Conservation (phyloP, 2,113 vertebrate genomes). For the Mandrillus leucophaeus region DNA sequence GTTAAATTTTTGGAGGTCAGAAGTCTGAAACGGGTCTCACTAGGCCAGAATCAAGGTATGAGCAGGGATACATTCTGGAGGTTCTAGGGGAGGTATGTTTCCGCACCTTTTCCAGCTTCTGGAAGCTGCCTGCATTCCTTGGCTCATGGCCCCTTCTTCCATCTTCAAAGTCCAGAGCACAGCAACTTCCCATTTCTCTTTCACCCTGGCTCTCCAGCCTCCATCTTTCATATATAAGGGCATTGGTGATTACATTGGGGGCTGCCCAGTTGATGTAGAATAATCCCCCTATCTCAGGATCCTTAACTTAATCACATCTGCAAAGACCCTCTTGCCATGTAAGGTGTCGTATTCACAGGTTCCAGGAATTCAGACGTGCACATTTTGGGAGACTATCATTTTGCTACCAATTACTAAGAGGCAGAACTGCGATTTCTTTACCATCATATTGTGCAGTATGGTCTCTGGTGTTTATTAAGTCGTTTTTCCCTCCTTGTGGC, state of each 20-base stretch:
- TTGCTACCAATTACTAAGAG: neutral
- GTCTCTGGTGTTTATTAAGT: neutral
- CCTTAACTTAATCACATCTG: neutral
- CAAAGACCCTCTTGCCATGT: neutral
- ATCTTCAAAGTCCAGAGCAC: neutral
- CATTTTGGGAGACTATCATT: neutral
- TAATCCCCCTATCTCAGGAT: neutral
- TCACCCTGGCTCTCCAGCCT: neutral
- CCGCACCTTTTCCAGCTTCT: neutral
- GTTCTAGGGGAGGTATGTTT: neutral
- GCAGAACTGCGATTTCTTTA: neutral
- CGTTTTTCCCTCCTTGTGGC: neutral
- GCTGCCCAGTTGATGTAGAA: neutral
- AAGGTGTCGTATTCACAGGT: rapidly evolving
- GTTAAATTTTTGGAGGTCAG: neutral
- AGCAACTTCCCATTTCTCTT: neutral
- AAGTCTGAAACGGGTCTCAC: neutral
- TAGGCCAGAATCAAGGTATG: neutral
- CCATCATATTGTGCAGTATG: no score
- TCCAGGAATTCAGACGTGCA: neutral
- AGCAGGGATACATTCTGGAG: neutral
- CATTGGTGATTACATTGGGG: no score
- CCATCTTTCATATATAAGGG: neutral
- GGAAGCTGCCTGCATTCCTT: neutral
- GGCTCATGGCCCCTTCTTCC: neutral